Evolutionary conservation across 2,113 vertebrate genomes (phyloP).

Genomic region (Calonectris borealis): DNA sequence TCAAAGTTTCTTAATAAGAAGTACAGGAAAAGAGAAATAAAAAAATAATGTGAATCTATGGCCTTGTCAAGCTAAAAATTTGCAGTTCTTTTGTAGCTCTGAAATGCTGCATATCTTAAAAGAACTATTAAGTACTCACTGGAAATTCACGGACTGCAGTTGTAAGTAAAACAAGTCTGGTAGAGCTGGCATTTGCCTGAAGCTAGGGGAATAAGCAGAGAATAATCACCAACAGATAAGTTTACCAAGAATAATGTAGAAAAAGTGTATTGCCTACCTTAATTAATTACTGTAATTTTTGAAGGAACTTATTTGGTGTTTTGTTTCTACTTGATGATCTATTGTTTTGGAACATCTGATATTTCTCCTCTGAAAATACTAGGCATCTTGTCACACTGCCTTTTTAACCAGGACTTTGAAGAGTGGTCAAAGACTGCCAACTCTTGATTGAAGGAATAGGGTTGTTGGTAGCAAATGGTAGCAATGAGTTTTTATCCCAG

Average conservation of each 20-base stretch:
- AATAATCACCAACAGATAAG: background rate
- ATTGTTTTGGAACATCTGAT: background rate
- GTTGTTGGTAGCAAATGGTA: background rate
- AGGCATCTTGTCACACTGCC: background rate
- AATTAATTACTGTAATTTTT: background rate
- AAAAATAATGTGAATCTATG: background rate
- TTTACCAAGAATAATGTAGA: background rate
- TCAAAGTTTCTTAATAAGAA: background rate
- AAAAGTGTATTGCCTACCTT: background rate
- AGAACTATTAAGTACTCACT: background rate
- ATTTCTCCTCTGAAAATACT: background rate
- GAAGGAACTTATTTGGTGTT: background rate
- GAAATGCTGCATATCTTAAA: background rate
- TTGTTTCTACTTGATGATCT: background rate
- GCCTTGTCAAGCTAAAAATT: background rate
- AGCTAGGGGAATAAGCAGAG: background rate
- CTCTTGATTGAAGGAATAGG: background rate
- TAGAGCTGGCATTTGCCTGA: background rate
- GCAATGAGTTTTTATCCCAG: background rate
- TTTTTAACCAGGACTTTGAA: background rate
- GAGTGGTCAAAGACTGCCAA: background rate
- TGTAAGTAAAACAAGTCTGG: background rate
- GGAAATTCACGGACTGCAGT: background rate
- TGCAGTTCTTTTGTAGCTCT: background rate
- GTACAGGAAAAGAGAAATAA: background rate